Evolutionary conservation across 1,140 invertebrate species (phyloP).

Genomic region (Macrocentrus cingulum): DNA sequence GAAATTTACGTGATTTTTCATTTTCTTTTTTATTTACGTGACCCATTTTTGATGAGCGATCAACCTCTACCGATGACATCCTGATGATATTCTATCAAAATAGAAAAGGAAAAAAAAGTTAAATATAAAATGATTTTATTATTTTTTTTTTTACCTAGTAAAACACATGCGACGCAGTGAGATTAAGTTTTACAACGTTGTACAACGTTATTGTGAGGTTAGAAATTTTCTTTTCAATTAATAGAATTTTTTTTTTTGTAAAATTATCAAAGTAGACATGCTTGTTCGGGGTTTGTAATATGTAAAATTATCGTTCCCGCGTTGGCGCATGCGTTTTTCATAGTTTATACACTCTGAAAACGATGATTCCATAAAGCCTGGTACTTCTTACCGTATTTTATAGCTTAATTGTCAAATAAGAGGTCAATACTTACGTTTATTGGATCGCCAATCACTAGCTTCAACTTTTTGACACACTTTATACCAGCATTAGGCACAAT

Average conservation of each 20-base stretch:
- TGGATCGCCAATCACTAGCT: background rate
- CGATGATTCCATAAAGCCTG: constrained; percentile 35
- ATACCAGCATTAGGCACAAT: constrained; percentile 36
- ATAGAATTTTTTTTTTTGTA: constrained; percentile 20
- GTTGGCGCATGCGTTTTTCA: constrained; percentile 39
- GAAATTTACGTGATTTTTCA: constrained; percentile 46
- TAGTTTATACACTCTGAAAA: constrained; percentile 39
- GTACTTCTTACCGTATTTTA: constrained; percentile 26
- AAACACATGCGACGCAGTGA: no score
- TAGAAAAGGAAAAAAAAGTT: background rate
- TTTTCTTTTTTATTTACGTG: constrained; percentile 47
- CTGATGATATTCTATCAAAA: background rate
- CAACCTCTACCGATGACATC: constrained; percentile 48
- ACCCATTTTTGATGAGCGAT: constrained; percentile 42
- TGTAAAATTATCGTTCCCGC: constrained; percentile 45
- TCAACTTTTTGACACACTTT: constrained; percentile 22
- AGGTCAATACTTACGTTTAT: constrained; percentile 30
- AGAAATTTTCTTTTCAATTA: no score
- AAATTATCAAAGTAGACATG: constrained; percentile 15
- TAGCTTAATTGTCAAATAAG: constrained; percentile 14
- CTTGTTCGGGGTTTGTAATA: constrained; percentile 23
- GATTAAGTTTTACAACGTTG: no score
- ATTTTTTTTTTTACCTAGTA: background rate
- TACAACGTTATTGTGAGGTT: no score
- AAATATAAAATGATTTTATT: no score